Evolutionary conservation across 2,888 invertebrate genomes (phyloP).

Genomic region (Caenorhabditis sp.): DNA sequence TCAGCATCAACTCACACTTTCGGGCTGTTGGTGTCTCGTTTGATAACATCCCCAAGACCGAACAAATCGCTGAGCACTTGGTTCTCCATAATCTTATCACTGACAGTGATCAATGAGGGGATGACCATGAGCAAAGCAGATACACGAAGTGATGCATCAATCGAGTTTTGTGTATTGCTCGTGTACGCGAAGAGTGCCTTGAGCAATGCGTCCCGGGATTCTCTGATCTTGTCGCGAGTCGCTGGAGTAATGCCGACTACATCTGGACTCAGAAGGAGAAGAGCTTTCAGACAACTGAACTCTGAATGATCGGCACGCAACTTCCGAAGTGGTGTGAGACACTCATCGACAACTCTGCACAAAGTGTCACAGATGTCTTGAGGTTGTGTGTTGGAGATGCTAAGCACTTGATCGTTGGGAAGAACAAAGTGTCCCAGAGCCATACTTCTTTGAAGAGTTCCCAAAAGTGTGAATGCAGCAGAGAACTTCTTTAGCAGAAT

Average conservation of each 20-base stretch:
- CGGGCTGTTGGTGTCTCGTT: slow-evolving; percentile 57
- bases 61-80: slow-evolving; percentile 71
- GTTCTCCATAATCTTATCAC: slow-evolving; percentile 66
- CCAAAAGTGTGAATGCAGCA: slow-evolving; percentile 77
- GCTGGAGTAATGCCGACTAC: slow-evolving; percentile 70
- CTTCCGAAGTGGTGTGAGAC: slow-evolving; percentile 77
- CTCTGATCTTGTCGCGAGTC: slow-evolving; percentile 73
- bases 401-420: slow-evolving; percentile 78
- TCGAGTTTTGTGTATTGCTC: slow-evolving; percentile 64
- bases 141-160: slow-evolving; percentile 79
- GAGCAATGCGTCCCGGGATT: slow-evolving; percentile 77
- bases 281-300: slow-evolving; percentile 79
- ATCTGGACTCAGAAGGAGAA: slow-evolving; percentile 78
- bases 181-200: slow-evolving; percentile 78
- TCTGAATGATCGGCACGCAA: slow-evolving; percentile 76
- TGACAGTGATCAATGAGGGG: slow-evolving; percentile 76
- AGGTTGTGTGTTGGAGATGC: slow-evolving; percentile 65
- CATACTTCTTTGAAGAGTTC: slow-evolving; percentile 77
- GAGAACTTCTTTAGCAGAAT: slow-evolving; percentile 76
- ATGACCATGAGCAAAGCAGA: slow-evolving; percentile 79
- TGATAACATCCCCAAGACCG: slow-evolving; percentile 71
- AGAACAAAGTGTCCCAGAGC: slow-evolving; percentile 76
- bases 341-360: slow-evolving; percentile 77
- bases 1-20: slow-evolving; percentile 22
- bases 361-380: slow-evolving; percentile 57